These are phyloP conservation scores for Harpegnathos saltator DNA, from an alignment of 1,140 invertebrate genomes.

Conservation along the genomic window DNA sequence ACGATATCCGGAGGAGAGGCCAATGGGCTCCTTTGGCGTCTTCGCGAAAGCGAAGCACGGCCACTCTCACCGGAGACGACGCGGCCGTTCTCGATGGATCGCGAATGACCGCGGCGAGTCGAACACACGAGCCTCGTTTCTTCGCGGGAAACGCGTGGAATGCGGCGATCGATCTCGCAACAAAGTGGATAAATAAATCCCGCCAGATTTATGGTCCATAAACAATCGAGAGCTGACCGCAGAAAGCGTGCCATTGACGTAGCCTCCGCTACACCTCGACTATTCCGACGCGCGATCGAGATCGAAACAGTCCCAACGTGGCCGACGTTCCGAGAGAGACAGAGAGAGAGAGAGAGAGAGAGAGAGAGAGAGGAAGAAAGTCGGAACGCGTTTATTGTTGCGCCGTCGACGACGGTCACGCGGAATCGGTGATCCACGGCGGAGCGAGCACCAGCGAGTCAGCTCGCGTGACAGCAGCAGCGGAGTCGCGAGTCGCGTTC, in stretches of 20 bases:
- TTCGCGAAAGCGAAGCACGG: background rate
- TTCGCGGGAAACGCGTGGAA: background rate
- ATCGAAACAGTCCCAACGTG: too few species aligned
- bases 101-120: background rate
- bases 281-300: slow-evolving; percentile 1
- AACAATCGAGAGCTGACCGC: background rate
- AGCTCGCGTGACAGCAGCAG: background rate
- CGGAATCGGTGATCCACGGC: background rate
- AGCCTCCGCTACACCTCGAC: background rate
- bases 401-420: background rate
- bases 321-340: too few species aligned
- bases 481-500: slow-evolving; percentile 9
- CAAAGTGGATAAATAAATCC: slow-evolving; percentile 45
- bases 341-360: too few species aligned
- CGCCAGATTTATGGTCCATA: slow-evolving; percentile 27
- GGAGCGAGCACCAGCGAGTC: background rate
- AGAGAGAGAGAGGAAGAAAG: too few species aligned
- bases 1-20: background rate
- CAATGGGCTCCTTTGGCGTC: background rate
- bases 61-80: background rate
- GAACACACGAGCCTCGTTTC: background rate
- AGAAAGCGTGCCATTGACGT: background rate
- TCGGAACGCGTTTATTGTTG: too few species aligned
- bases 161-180: slow-evolving; percentile 15
- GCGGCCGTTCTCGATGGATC: background rate